These are phyloP conservation scores for Agrotis exclamationis DNA, from an alignment of 2,888 invertebrate species.

Conservation along the genomic window DNA sequence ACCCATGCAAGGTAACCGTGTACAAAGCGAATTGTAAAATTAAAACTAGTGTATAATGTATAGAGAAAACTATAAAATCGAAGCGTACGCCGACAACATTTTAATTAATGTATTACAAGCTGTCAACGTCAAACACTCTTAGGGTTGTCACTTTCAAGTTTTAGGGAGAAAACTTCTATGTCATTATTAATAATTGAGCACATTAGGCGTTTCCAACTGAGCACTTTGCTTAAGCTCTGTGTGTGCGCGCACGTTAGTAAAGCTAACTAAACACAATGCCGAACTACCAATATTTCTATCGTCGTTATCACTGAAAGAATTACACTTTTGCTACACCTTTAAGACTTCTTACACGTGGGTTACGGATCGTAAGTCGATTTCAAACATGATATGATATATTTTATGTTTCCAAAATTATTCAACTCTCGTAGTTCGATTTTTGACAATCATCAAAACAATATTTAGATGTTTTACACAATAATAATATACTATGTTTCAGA, in stretches of 20 bases:
- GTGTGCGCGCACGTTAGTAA: no score
- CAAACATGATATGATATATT: no score
- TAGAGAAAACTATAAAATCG: slow-evolving; percentile 57
- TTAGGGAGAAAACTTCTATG: background rate
- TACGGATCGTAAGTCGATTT: background rate
- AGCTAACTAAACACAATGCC: no score
- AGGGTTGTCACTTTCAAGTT: slow-evolving; percentile 45
- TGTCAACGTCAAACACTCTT: slow-evolving; percentile 62
- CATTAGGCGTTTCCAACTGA: no score
- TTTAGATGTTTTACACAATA: no score
- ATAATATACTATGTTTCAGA: no score
- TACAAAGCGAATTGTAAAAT: slow-evolving; percentile 28
- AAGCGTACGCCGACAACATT: slow-evolving; percentile 52
- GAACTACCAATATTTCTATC: background rate
- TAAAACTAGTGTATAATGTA: slow-evolving; percentile 14
- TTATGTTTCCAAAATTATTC: no score
- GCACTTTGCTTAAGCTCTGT: no score
- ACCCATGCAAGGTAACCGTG: slow-evolving; percentile 27
- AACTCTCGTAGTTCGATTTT: no score
- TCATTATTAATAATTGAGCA: background rate
- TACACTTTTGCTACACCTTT: no score
- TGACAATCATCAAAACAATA: no score
- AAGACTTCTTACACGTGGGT: background rate
- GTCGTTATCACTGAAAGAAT: background rate
- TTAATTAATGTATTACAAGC: slow-evolving; percentile 69